Percentiles rank a stretch among this genome's conserved stretches.
Evolutionary conservation across 2,888 invertebrate genomes (phyloP).

Genomic region (Cephus pygmeus): DNA sequence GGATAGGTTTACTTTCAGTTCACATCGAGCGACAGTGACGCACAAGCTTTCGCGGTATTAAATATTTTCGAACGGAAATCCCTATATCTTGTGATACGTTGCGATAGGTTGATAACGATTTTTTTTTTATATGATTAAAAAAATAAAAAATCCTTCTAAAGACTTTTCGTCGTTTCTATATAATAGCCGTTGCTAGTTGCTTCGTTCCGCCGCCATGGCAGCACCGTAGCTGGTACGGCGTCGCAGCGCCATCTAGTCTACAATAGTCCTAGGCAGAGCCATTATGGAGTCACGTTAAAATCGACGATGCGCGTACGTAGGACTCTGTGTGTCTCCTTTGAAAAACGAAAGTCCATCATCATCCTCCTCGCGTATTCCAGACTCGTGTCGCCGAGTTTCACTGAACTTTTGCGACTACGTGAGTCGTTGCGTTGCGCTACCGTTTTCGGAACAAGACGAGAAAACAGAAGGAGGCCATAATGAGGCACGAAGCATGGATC

Average conservation of each 20-base stretch:
- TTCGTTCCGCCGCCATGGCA: not conserved
- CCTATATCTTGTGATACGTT: not conserved
- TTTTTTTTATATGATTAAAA: not conserved
- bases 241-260: not conserved
- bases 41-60: not conserved
- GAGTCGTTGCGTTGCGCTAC: conserved; percentile 18
- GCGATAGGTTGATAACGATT: not conserved
- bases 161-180: not conserved
- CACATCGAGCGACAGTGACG: not conserved
- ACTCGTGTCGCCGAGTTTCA: conserved; percentile 58
- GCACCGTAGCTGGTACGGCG: not conserved
- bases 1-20: not conserved
- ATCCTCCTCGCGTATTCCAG: conserved; percentile 57
- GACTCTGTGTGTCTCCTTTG: conserved; percentile 4
- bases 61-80: not conserved
- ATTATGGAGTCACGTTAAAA: not conserved
- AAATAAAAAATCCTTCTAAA: not conserved
- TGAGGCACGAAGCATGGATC: not conserved
- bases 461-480: not conserved
- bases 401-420: conserved; percentile 45
- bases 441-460: not conserved
- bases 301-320: not conserved
- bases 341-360: conserved; percentile 52
- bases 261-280: not conserved
- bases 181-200: too few species aligned